A percentile compares a stretch with the other conserved stretches of the same genome.
Conservation (phyloP, 2,113 vertebrate species). For the Todiramphus saurophagus region DNA sequence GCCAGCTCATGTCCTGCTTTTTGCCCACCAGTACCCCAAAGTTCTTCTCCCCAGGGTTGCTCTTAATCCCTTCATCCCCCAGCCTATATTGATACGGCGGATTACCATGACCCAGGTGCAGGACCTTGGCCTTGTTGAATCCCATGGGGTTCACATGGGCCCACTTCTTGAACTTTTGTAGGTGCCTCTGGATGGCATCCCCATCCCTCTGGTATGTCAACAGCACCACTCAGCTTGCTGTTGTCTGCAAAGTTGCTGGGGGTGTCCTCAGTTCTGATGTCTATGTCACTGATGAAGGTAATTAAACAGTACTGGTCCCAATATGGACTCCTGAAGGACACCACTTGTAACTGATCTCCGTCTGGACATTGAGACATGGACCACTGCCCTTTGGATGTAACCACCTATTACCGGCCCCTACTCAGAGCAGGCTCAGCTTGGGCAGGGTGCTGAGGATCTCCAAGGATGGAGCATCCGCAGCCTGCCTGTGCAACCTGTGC, state of each 20-base stretch:
- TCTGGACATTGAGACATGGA: not conserved
- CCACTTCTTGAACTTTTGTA: not conserved
- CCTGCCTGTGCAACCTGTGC: not conserved
- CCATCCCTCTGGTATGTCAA: not conserved
- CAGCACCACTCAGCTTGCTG: not conserved
- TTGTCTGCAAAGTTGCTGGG: not conserved
- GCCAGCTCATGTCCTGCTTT: not conserved
- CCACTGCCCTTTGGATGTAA: not conserved
- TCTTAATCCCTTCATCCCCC: not conserved
- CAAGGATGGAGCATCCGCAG: not conserved
- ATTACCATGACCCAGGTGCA: not conserved
- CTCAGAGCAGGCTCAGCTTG: not conserved
- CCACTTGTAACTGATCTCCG: not conserved
- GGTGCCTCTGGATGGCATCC: not conserved
- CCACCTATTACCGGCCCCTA: not conserved
- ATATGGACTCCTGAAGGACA: not conserved
- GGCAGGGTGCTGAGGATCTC: not conserved
- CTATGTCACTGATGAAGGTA: not conserved
- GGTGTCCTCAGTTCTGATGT: not conserved
- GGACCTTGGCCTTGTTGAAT: not conserved
- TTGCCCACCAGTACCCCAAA: not conserved
- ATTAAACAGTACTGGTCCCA: not conserved
- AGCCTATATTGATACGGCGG: not conserved
- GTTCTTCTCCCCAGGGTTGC: not conserved
- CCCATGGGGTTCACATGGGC: not conserved